phyloP scores from a whole-genome alignment of 2,888 invertebrate species.

The Mechanitis messenoides region DNA sequence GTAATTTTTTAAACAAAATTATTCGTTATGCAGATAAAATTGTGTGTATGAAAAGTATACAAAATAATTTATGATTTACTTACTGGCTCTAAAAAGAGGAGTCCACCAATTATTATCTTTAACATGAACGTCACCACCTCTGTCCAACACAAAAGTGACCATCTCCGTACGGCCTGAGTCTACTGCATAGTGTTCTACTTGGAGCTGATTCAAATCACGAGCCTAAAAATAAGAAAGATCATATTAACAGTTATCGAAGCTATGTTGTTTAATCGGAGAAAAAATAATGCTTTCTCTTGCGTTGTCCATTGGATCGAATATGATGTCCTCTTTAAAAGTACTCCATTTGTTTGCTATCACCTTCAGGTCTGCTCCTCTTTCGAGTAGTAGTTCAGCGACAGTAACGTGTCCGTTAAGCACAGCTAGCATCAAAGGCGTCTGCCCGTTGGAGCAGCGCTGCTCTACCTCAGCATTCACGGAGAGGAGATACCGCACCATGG shows the following conservation, averaged over 20 bases:
- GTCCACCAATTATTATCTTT: conserved; percentile 73
- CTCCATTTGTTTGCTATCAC: conserved; percentile 30
- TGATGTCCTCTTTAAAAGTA: no score
- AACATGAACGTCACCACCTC: conserved; percentile 51
- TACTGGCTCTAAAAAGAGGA: conserved; percentile 72
- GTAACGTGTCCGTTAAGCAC: conserved; percentile 47
- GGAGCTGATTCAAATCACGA: conserved; percentile 67
- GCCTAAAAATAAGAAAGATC: conserved; percentile 34
- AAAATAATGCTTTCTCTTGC: no score
- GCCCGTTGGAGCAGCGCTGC: conserved; percentile 50
- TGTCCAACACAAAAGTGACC: conserved; percentile 46
- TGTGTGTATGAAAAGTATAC: no score
- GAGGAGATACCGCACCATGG: conserved; percentile 61
- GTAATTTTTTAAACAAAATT: no score
- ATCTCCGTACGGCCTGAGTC: conserved; percentile 63
- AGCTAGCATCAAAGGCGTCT: conserved; percentile 71
- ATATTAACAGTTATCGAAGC: no score
- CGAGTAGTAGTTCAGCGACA: conserved; percentile 59
- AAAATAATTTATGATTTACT: not conserved
- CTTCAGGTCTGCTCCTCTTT: conserved; percentile 64
- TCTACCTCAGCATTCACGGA: conserved; percentile 68
- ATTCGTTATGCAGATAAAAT: no score
- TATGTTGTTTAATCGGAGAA: no score
- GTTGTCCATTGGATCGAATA: no score
- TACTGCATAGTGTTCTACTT: conserved; percentile 73